phyloP scores from a whole-genome alignment of 2,113 vertebrate species.

The Rallus limicola region DNA sequence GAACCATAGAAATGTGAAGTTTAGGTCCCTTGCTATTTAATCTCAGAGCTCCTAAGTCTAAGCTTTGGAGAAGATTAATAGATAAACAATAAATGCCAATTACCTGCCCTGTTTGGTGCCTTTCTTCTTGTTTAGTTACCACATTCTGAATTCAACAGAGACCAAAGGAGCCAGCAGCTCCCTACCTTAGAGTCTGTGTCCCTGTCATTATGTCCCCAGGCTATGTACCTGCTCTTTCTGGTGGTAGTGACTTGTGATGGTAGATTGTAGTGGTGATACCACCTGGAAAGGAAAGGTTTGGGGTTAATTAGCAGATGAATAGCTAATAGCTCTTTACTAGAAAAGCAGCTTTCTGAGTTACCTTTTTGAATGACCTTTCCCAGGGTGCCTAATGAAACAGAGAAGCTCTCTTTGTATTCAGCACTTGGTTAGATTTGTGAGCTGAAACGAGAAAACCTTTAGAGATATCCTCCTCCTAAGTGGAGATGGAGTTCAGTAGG shows the following conservation, averaged over 20 bases:
- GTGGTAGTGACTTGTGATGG: background rate
- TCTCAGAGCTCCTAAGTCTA: background rate
- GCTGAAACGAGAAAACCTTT: background rate
- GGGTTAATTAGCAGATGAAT: background rate
- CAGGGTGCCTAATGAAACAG: background rate
- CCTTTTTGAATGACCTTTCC: no score
- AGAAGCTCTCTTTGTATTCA: background rate
- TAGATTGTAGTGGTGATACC: background rate
- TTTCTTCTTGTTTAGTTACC: background rate
- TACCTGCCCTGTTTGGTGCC: background rate
- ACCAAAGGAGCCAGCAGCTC: background rate
- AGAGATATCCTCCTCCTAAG: background rate
- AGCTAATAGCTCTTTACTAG: background rate
- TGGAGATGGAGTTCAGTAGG: background rate
- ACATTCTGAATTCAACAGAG: background rate
- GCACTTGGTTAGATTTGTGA: background rate
- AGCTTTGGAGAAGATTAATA: constrained; percentile 1
- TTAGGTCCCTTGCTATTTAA: background rate
- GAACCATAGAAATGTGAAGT: background rate
- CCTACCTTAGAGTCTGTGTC: background rate
- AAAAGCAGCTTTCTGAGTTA: background rate
- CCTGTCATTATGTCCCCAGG: background rate
- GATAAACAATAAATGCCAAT: background rate
- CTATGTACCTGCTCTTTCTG: background rate
- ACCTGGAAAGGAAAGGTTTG: background rate